Evolutionary conservation across 2,888 invertebrate genomes (phyloP).

Genomic region (Watsonalla cultraria): DNA sequence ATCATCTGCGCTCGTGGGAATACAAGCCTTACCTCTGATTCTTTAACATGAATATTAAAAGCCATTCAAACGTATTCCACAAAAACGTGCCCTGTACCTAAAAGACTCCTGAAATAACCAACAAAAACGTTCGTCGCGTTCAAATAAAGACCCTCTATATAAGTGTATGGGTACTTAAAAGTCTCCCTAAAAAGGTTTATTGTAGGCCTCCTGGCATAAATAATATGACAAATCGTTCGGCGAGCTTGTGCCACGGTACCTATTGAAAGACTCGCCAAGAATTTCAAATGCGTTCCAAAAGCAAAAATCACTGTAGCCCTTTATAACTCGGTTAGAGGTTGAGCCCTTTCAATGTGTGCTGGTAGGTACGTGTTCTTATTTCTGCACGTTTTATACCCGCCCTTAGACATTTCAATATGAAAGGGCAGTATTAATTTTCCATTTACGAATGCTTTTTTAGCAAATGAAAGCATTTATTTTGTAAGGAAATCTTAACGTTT

Average conservation of each 20-base stretch:
- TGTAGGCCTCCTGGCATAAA: neutral
- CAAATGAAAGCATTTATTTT: too few relatives aligned
- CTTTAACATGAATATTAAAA: too few relatives aligned
- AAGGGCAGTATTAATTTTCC: neutral
- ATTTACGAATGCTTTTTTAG: neutral
- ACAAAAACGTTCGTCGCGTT: too few relatives aligned
- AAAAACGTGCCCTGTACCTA: too few relatives aligned
- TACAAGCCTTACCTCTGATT: too few relatives aligned
- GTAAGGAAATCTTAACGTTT: too few relatives aligned
- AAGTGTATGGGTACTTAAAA: neutral
- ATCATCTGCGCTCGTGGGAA: too few relatives aligned
- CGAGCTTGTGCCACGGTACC: neutral
- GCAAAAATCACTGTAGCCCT: slow-evolving; percentile 1
- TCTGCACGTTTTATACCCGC: neutral
- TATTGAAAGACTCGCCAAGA: neutral
- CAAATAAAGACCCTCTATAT: neutral
- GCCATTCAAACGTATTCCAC: too few relatives aligned
- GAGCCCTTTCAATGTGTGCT: neutral
- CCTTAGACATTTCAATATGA: neutral
- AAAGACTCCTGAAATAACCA: too few relatives aligned
- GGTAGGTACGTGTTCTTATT: neutral
- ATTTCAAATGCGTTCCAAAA: slow-evolving; percentile 1
- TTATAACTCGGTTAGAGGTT: neutral
- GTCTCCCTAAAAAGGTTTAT: neutral
- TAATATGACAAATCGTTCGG: neutral